Conservation (phyloP, 1,140 invertebrate species). For the Coptotermes formosanus region DNA sequence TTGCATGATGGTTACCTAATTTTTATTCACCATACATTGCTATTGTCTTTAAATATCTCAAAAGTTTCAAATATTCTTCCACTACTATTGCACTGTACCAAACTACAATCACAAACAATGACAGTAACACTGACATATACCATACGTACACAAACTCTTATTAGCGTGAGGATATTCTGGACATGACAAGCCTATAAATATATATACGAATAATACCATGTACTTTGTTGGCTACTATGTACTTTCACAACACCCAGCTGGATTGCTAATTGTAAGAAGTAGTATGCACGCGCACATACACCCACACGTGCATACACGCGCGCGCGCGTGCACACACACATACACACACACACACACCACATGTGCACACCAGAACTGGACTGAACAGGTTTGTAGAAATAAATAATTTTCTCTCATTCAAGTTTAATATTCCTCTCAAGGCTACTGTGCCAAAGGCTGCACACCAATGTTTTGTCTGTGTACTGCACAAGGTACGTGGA, state of each 20-base stretch:
- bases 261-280: neutral
- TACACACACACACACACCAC: neutral
- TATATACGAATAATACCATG: neutral
- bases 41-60: neutral
- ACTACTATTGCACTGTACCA: neutral
- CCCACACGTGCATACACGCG: neutral
- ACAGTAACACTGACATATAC: slow-evolving; percentile 5
- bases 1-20: neutral
- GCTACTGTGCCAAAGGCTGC: neutral
- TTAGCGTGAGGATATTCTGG: slow-evolving; percentile 2
- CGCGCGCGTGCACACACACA: neutral
- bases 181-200: neutral
- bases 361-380: neutral
- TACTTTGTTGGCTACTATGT: slow-evolving; percentile 3
- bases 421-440: neutral
- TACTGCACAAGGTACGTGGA: slow-evolving; percentile 1
- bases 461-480: neutral
- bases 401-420: neutral
- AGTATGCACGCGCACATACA: neutral
- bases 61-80: neutral
- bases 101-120: slow-evolving; percentile 7
- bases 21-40: neutral
- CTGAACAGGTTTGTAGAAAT: neutral
- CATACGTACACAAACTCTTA: neutral
- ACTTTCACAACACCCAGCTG: slow-evolving; percentile 17